Conservation (phyloP, 2,797 vertebrate species). For the Falco concolor region DNA sequence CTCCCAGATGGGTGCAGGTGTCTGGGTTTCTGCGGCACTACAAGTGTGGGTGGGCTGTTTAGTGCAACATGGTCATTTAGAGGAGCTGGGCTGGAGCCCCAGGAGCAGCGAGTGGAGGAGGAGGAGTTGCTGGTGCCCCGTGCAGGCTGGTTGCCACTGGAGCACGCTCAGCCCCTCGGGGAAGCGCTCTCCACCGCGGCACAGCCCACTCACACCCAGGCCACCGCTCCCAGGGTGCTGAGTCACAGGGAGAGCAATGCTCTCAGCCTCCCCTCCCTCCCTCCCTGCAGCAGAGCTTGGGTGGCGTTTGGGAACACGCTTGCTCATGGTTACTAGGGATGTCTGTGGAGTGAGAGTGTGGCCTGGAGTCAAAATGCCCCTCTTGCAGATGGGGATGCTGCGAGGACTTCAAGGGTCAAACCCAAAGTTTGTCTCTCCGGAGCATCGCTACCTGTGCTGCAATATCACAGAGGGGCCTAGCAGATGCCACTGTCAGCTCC, state of each 20-base stretch:
- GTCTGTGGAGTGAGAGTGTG: not conserved
- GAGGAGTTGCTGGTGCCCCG: not conserved
- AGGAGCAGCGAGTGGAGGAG: not conserved
- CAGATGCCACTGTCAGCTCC: not conserved
- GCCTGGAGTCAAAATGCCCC: not conserved
- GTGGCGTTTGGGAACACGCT: not conserved
- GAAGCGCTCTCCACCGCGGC: not conserved
- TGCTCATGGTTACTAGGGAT: not conserved
- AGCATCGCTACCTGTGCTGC: not conserved
- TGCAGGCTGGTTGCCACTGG: not conserved
- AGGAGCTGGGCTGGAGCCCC: not conserved
- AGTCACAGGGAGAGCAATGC: not conserved
- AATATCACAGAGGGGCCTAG: not conserved
- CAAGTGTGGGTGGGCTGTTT: not conserved
- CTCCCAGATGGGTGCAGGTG: not conserved
- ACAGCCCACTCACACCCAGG: not conserved
- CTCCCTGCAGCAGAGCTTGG: not conserved
- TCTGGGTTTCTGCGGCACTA: slow-evolving; percentile 15
- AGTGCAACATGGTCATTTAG: not conserved
- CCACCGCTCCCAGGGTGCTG: not conserved
- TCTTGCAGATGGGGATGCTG: not conserved
- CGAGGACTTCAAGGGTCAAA: not conserved
- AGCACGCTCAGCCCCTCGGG: not conserved
- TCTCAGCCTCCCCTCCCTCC: not conserved
- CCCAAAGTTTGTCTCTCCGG: not conserved